phyloP scores from a whole-genome alignment of 2,888 invertebrate genomes.

The Elmis aenea region DNA sequence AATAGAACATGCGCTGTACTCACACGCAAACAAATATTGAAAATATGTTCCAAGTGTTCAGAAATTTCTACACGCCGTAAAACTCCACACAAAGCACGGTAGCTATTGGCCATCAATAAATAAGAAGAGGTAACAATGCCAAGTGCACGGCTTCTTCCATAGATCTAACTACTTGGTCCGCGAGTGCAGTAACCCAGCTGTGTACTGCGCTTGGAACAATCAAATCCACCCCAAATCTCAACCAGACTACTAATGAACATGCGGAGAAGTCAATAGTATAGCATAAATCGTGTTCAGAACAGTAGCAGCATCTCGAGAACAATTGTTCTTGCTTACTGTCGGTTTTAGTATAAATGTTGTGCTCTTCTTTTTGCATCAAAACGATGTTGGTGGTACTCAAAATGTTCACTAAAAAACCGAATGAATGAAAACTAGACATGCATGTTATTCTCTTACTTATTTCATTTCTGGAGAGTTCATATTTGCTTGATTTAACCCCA shows the following conservation, averaged over 20 bases:
- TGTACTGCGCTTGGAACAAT: conserved; percentile 30
- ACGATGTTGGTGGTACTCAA: conserved; percentile 33
- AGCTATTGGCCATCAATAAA: conserved; percentile 47
- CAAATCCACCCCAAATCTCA: conserved; percentile 23
- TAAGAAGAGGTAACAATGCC: conserved; percentile 46
- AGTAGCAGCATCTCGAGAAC: conserved; percentile 47
- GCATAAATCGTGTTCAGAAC: conserved; percentile 45
- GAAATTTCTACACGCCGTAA: conserved; percentile 34
- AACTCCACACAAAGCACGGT: conserved; percentile 37
- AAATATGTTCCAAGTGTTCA: conserved; percentile 28
- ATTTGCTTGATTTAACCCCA: no score
- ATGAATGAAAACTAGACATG: no score
- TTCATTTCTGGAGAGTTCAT: no score
- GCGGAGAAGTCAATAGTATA: conserved; percentile 36
- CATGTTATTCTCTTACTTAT: no score
- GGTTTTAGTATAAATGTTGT: conserved; percentile 43
- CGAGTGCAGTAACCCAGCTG: conserved; percentile 31
- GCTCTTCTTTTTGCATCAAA: conserved; percentile 31
- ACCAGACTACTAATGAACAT: conserved; percentile 28
- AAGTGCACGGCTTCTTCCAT: conserved; percentile 42
- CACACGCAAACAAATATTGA: conserved; percentile 24
- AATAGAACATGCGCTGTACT: no score
- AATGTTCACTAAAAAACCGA: conserved; percentile 23
- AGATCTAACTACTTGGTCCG: conserved; percentile 37
- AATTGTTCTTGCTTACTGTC: conserved; percentile 47